These are phyloP conservation scores for Clupea harengus DNA, from an alignment of 2,113 vertebrate genomes.

Conservation along the genomic window DNA sequence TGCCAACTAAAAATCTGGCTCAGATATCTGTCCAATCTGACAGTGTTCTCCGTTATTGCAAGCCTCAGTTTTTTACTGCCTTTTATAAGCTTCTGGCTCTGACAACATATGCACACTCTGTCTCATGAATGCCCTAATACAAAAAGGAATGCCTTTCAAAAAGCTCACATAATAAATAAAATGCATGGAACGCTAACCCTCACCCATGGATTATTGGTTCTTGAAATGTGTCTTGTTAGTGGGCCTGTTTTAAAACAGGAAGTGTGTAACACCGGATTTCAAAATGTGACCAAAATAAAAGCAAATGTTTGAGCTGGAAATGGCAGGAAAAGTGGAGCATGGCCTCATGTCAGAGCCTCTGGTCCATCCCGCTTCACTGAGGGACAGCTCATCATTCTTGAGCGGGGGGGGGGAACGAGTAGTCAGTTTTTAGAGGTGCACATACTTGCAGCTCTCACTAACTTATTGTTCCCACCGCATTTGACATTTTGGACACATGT, in stretches of 20 bases:
- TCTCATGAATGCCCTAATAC: constrained; percentile 31
- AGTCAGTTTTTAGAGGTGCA: background rate
- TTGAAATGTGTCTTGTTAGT: constrained; percentile 22
- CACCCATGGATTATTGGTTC: constrained; percentile 36
- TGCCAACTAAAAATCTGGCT: constrained; percentile 59
- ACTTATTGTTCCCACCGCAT: constrained; percentile 48
- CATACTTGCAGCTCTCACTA: constrained; percentile 26
- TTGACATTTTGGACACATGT: constrained; percentile 33
- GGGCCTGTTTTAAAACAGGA: background rate
- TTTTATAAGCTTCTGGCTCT: constrained; percentile 55
- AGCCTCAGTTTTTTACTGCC: constrained; percentile 34
- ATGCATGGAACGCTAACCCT: constrained; percentile 32
- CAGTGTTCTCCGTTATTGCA: constrained; percentile 37
- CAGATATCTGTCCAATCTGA: constrained; percentile 41
- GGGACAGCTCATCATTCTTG: constrained; percentile 14
- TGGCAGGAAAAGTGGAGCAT: background rate
- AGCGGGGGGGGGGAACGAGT: constrained; percentile 22
- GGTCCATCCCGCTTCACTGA: constrained; percentile 15
- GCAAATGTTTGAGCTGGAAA: background rate
- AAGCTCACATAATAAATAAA: constrained; percentile 47
- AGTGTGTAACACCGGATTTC: background rate
- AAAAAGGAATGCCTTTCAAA: constrained; percentile 39
- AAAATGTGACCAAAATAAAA: background rate
- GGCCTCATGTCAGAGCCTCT: background rate
- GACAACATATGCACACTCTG: constrained; percentile 1